Evolutionary conservation across 2,797 vertebrate genomes (phyloP), one percentile per base, ranked within the genome.

Genomic region (Nannoperca obscura): DNA sequence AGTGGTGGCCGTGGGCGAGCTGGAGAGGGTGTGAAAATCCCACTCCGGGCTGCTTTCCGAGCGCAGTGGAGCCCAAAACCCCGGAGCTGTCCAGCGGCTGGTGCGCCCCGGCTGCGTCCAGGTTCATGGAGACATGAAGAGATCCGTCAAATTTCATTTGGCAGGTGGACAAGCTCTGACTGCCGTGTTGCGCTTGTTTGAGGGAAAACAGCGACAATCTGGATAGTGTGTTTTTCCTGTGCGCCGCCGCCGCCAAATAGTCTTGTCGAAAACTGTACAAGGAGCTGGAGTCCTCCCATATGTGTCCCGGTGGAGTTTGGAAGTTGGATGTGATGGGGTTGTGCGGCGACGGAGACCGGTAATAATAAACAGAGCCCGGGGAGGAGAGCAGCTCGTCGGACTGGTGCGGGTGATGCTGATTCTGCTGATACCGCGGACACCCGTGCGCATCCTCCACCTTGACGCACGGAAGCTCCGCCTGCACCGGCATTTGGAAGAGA

Each of bases 361-460:
- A 98, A 91, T 97, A 98, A 76, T 92, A 92, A 11, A 97, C 95
- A 4, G 97, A 95, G 74, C 96, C 96, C 24, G 96, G 92, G 73
- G 97, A 93, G 80, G 96, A 85, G 84, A 97, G 94, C 94, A 96
- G 95, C 90, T 98, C 97, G 69, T 99, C 97, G 27, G 96, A 79
- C 86, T 96, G 96, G 8, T 96, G 95, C 54, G 94, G 88, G 53
- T 96, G 95, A 74, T 96, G 95, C 86, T 96, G 96, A 76, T 88
- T 89, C 82, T 95, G 94, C 80, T 96, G 96, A 86, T 97, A 97
- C 82, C 95, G 93, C 92, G 97, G 97, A 93, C 96, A 97, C 82
- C 96, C 95, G 91, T 95, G 95, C 86, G 96, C 94, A 82, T 99
- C 97, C 95, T 98, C 98, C 90, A 97, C 95, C 89, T 99, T 99